Evolutionary conservation across 2,888 invertebrate species (phyloP).

Genomic region (Ennomos fuscantarius): DNA sequence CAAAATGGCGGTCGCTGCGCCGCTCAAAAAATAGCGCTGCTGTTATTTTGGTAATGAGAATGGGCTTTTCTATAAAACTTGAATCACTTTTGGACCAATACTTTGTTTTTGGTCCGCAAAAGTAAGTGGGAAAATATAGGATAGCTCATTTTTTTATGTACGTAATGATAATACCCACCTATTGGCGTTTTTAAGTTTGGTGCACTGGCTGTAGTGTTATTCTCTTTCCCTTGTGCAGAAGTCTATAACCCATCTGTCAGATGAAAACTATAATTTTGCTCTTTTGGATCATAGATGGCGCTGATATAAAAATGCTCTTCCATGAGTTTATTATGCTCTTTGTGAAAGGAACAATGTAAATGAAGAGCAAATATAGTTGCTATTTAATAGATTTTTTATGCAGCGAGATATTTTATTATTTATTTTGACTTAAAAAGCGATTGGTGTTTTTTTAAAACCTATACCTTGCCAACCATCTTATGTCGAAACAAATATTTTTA

Average conservation of each 20-base stretch:
- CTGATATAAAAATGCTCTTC: constrained; percentile 25
- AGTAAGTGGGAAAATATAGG: constrained; percentile 10
- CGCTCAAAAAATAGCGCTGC: constrained; percentile 40
- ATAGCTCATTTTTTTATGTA: constrained; percentile 28
- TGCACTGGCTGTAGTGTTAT: constrained; percentile 40
- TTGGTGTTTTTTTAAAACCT: constrained; percentile 44
- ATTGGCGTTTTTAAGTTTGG: constrained; percentile 43
- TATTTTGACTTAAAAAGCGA: constrained; percentile 35
- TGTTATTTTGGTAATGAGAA: constrained; percentile 33
- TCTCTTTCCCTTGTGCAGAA: constrained; percentile 36
- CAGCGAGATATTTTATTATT: constrained; percentile 38
- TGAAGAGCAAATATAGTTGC: constrained; percentile 17
- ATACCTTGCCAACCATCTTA: constrained; percentile 69
- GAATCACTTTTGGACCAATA: constrained; percentile 14
- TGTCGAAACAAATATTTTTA: constrained; percentile 48
- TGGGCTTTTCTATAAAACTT: constrained; percentile 18
- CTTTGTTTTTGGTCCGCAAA: constrained; percentile 10
- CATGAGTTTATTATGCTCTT: constrained; percentile 12
- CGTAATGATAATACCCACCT: constrained; percentile 41
- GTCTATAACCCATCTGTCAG: constrained; percentile 39
- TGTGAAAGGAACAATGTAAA: neutral
- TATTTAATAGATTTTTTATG: constrained; percentile 28
- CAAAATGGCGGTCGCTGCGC: constrained; percentile 38
- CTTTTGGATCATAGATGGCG: constrained; percentile 38
- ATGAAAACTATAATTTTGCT: constrained; percentile 33